Base-by-base conservation (phyloP, 1,140 invertebrate species). In the Ladona fulva region DNA sequence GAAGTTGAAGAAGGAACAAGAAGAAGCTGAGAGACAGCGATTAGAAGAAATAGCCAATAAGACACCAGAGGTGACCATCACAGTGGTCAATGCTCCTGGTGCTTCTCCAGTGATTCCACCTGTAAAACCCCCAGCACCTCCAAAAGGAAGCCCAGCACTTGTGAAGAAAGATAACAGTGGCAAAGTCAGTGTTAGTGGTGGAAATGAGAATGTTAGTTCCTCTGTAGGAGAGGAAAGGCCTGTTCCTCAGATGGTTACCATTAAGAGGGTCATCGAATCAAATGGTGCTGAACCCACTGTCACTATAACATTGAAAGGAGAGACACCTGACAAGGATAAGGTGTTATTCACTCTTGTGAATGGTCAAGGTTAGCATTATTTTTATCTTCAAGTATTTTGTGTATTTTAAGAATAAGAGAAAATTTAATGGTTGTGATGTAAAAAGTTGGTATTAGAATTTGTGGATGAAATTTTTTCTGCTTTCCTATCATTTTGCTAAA, bases 271-370 rank as follows among this genome's bases (percentile, higher is more conserved):
- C 0, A 89, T 90, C 85, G 89, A 91, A 79, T 87, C 87, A 8
- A 89, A 88, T 78, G 89, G 87, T 80, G 85, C 88, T 16, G 90
- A 91, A 79, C 91, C 92, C 37, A 91, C 90, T 8, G 92, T 93
- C 3, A 93, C 92, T 0, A 92, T 93, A 42, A 92, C 92, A 0
- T 85, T 92, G 14, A 92, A 92, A 81, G 92, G 91, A 16, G 89
- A 91, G 80, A 91, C 91, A 0, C 91, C 91, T 12, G 91, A 91
- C 77, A 89, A 92, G 81, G 92, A 93, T 81, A 90, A 91, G 82
- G 87, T 93, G 42, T 83, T 93, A 0, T 92, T 92, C 81, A 92
- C 91, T 3, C 84, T 93, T 74, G 88, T 92, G 3, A 92, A 93
- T 83, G 91, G 91, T 10, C 90, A 92, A 81, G 87, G 74, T 75